Evolutionary conservation across 2,888 invertebrate species (phyloP).

Genomic region (Apamea crenata): DNA sequence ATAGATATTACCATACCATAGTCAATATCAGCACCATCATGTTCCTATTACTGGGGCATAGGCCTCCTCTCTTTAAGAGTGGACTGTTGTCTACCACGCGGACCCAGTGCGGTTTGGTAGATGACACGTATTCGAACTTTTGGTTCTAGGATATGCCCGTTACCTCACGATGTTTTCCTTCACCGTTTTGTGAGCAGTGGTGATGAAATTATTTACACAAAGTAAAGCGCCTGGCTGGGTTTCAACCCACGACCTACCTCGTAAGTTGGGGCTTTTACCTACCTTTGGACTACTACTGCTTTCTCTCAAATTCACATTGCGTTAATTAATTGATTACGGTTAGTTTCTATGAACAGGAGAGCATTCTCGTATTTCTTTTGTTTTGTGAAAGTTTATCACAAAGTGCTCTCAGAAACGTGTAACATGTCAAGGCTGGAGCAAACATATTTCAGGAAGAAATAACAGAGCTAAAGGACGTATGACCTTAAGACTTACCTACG

Average conservation of each 20-base stretch:
- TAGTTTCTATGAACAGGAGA: not conserved
- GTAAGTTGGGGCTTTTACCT: not conserved
- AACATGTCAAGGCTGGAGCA: slow-evolving; percentile 21
- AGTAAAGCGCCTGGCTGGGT: not conserved
- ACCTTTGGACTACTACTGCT: not conserved
- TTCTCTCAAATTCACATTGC: not conserved
- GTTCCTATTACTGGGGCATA: no score
- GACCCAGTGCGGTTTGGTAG: not conserved
- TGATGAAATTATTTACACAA: not conserved
- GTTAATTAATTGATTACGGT: not conserved
- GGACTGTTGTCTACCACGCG: not conserved
- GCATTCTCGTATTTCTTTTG: not conserved
- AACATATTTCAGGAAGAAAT: slow-evolving; percentile 25
- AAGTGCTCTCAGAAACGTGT: not conserved
- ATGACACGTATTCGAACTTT: not conserved
- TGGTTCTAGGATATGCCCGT: not conserved
- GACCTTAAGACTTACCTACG: slow-evolving; percentile 27
- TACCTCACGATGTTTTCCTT: not conserved
- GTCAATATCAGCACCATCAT: no score
- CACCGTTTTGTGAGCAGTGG: not conserved
- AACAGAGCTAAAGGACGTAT: not conserved
- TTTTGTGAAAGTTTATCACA: not conserved
- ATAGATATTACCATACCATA: not conserved
- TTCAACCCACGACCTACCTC: not conserved
- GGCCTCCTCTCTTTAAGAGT: not conserved